phyloP scores from a whole-genome alignment of 2,797 vertebrate species.

The Tokudaia muenninki region DNA sequence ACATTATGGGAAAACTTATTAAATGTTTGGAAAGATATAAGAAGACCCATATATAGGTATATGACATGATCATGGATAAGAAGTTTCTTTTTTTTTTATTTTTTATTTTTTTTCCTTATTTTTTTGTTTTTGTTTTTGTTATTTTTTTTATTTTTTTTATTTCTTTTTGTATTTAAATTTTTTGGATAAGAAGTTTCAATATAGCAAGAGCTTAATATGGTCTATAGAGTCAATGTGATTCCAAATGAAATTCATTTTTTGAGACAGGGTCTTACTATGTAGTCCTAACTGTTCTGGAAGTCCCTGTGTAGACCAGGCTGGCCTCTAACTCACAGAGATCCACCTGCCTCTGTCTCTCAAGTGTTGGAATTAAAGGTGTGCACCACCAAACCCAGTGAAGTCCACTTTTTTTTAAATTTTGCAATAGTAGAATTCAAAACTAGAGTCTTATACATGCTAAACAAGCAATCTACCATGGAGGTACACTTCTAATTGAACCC shows the following conservation, averaged over 20 bases:
- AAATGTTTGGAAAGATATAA: conserved; percentile 12
- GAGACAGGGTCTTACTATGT: not conserved
- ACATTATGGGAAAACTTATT: not conserved
- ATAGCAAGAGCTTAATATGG: not conserved
- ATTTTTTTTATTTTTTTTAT: too few relatives aligned
- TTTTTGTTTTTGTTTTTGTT: too few relatives aligned
- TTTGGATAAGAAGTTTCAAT: not conserved
- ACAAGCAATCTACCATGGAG: not conserved
- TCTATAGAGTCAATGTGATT: not conserved
- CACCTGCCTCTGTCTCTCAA: not conserved
- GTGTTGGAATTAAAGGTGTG: not conserved
- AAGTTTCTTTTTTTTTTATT: too few relatives aligned
- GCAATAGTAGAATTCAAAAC: not conserved
- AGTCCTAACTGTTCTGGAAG: not conserved
- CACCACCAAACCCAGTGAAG: not conserved
- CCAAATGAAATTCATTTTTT: not conserved
- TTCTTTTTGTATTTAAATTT: too few relatives aligned
- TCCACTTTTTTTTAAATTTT: not conserved
- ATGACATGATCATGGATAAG: not conserved
- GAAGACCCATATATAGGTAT: not conserved
- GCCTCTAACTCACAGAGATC: not conserved
- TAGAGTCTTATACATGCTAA: not conserved
- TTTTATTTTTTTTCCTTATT: too few relatives aligned
- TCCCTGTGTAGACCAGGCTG: not conserved
- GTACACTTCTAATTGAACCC: not conserved